Percentiles rank a stretch among this genome's conserved stretches.
Evolutionary conservation across 2,888 invertebrate genomes (phyloP).

Genomic region (Eulithis testata): DNA sequence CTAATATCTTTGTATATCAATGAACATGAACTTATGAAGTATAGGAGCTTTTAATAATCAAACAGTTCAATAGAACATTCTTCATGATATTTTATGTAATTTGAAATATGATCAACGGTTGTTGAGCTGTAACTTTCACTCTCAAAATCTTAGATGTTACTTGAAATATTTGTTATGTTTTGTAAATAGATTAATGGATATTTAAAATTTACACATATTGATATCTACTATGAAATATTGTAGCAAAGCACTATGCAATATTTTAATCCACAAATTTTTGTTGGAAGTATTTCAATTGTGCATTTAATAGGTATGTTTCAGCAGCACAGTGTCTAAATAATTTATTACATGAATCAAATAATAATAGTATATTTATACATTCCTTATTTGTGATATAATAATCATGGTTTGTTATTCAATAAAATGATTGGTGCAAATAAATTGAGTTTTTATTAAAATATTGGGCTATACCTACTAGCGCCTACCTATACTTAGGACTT

Average conservation of each 20-base stretch:
- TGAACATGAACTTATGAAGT: constrained; percentile 27
- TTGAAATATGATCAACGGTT: constrained; percentile 1
- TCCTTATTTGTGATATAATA: constrained; percentile 56
- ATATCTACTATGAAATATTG: constrained; percentile 15
- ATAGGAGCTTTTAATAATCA: constrained; percentile 25
- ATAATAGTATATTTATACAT: constrained; percentile 44
- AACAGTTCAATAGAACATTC: neutral
- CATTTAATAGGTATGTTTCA: constrained; percentile 4
- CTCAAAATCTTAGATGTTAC: constrained; percentile 1
- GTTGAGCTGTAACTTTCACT: constrained; percentile 12
- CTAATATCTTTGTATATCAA: constrained; percentile 5
- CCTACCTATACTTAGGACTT: neutral
- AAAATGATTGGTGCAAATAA: constrained; percentile 55
- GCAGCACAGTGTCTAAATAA: constrained; percentile 9
- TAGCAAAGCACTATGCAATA: constrained; percentile 33
- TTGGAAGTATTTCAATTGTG: constrained; percentile 17
- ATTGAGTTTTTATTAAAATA: neutral
- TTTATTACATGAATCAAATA: constrained; percentile 13
- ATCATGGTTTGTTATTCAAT: constrained; percentile 58
- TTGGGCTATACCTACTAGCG: no score
- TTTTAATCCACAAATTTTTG: constrained; percentile 26
- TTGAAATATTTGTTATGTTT: constrained; percentile 49
- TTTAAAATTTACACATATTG: constrained; percentile 41
- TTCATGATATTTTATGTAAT: constrained; percentile 14
- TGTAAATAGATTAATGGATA: constrained; percentile 52